phyloP scores from a whole-genome alignment of 2,888 invertebrate genomes.

The Chydorus sphaericus region DNA sequence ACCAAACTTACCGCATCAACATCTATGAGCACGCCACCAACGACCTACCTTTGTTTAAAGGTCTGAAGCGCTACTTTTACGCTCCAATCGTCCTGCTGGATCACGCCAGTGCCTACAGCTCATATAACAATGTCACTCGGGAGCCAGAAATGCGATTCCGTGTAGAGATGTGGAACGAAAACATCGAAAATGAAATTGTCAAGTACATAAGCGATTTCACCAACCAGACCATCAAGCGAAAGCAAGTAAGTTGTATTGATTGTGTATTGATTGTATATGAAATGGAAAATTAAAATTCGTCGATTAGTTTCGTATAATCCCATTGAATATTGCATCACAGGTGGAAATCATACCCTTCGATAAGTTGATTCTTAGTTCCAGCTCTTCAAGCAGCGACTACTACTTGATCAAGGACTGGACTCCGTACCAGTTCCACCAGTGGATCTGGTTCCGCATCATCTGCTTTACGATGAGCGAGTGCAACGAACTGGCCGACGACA shows the following conservation, averaged over 20 bases:
- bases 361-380: background rate
- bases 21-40: background rate
- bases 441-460: background rate
- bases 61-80: background rate
- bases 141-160: constrained; percentile 29
- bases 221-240: no score
- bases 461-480: background rate
- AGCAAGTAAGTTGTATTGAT: no score
- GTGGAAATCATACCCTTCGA: background rate
- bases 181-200: background rate
- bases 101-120: background rate
- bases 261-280: no score
- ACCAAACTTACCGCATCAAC: background rate
- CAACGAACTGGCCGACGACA: background rate
- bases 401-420: background rate
- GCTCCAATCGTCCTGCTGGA: background rate
- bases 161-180: background rate
- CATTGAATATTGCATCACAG: no score
- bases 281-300: no score
- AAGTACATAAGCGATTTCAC: background rate
- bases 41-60: background rate
- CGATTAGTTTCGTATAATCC: no score
- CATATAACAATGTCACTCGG: constrained; percentile 43
- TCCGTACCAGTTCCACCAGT: background rate
- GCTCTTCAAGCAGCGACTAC: background rate